Evolutionary conservation across 2,797 vertebrate genomes (phyloP).

Genomic region (Coilia nasus): DNA sequence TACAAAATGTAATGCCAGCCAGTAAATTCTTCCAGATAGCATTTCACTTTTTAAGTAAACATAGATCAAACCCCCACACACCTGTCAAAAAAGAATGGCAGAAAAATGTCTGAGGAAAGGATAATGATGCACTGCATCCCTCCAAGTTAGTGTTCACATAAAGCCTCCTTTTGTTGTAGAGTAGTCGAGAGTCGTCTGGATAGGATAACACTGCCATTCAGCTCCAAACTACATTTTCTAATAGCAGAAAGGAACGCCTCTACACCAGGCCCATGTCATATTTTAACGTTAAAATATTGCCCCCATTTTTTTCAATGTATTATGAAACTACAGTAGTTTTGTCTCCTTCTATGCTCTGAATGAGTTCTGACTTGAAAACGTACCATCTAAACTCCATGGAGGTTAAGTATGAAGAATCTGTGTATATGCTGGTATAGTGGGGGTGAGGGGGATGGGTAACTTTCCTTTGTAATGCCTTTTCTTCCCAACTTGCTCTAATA

Average conservation of each 20-base stretch:
- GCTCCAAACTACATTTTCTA: background rate
- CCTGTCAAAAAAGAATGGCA: conserved; percentile 4
- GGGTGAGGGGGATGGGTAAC: background rate
- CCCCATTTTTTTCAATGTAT: conserved; percentile 61
- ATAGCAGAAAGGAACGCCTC: background rate
- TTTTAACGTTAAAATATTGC: too few relatives aligned
- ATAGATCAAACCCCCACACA: background rate
- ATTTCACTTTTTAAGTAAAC: background rate
- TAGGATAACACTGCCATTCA: background rate
- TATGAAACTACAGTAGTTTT: conserved; percentile 60
- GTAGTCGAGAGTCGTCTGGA: background rate
- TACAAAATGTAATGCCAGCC: background rate
- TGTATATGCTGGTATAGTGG: background rate
- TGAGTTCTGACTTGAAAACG: conserved; percentile 52
- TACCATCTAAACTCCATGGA: conserved; percentile 58
- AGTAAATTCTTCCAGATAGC: background rate
- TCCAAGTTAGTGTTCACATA: background rate
- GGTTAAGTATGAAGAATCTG: conserved; percentile 26
- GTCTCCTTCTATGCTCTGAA: conserved; percentile 57
- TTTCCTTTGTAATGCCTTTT: background rate
- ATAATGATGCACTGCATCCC: background rate
- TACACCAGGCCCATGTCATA: background rate
- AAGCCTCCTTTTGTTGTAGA: background rate
- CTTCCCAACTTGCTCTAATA: conserved; percentile 68
- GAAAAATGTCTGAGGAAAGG: background rate